Evolutionary conservation across 2,113 vertebrate species (phyloP), one percentile per base, ranked within the genome.

Genomic region (Camelus dromedarius): DNA sequence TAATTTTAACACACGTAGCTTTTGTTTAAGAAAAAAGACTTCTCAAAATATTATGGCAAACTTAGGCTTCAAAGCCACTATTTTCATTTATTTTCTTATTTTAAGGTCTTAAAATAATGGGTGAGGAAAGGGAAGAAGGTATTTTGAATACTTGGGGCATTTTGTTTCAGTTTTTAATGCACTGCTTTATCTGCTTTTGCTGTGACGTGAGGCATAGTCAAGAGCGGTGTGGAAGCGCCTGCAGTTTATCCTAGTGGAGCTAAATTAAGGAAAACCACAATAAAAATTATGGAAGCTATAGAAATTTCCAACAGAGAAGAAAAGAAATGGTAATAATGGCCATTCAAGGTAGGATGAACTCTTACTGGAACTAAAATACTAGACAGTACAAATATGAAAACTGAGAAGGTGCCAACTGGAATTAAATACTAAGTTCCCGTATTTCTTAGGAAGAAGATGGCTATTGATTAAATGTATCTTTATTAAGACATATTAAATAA

Each of bases 11-110:
- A 60, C 7, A 11, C 30, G 42, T 46, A 66, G 46, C 46, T 92
- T 93, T 85, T 35, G 32, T 80, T 82, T 66, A 93, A 82, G 28
- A 46, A 80, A 28, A 89, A 81, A 80, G 35, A 86, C 2, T 62
- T 42, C 16, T n/a, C 22, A 69, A 93, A 77, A 28, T 81, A 81
- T 18, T 22, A 72, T 75, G n/a, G 42, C 60, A 89, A 72, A 64
- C 20, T 54, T 76, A 56, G 52, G 5, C 67, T 13, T 83, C 50
- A 69, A 48, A 89, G 64, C 48, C 38, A 32, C 35, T 84, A 10
- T 62, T 91, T 92, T 95, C 38, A 66, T 73, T 92, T 72, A 58
- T 75, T 84, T 93, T 67, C 13, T 72, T 93, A 1, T 93, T 84
- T 95, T 79, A 32, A 66, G 6, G n/a, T 52, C 19, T 87, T 92